Conservation (phyloP, 1,140 invertebrate genomes). For the Anadara kagoshimensis region DNA sequence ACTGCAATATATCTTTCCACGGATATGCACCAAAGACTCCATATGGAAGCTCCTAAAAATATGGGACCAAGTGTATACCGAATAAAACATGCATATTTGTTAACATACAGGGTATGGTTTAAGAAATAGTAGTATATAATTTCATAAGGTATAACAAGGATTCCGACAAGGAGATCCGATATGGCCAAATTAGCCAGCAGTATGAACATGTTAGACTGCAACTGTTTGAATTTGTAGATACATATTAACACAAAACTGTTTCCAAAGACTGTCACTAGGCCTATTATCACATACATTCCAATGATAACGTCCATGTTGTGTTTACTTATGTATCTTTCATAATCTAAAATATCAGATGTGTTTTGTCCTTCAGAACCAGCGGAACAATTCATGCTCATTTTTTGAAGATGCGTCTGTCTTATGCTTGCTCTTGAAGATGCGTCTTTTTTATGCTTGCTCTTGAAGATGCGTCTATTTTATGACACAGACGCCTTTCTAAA, state of each 20-base stretch:
- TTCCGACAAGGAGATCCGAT: slow-evolving; percentile 36
- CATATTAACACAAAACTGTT: slow-evolving; percentile 38
- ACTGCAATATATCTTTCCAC: slow-evolving; percentile 44
- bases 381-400: no score
- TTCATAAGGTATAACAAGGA: slow-evolving; percentile 42
- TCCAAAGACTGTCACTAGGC: slow-evolving; percentile 41
- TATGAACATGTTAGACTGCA: slow-evolving; percentile 29
- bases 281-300: not conserved
- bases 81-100: slow-evolving; percentile 25
- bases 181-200: slow-evolving; percentile 43
- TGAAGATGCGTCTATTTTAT: no score
- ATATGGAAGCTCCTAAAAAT: slow-evolving; percentile 36
- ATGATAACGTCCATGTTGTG: no score
- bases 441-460: no score
- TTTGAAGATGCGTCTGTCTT: no score
- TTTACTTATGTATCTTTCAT: no score
- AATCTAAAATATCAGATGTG: no score
- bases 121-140: slow-evolving; percentile 4
- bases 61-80: slow-evolving; percentile 14
- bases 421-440: no score
- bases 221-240: slow-evolving; percentile 26
- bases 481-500: no score
- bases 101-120: not conserved
- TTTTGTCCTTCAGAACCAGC: no score
- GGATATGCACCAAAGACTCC: slow-evolving; percentile 42